Evolutionary conservation across 2,797 vertebrate genomes (phyloP).

Genomic region (Oreochromis mossambicus): DNA sequence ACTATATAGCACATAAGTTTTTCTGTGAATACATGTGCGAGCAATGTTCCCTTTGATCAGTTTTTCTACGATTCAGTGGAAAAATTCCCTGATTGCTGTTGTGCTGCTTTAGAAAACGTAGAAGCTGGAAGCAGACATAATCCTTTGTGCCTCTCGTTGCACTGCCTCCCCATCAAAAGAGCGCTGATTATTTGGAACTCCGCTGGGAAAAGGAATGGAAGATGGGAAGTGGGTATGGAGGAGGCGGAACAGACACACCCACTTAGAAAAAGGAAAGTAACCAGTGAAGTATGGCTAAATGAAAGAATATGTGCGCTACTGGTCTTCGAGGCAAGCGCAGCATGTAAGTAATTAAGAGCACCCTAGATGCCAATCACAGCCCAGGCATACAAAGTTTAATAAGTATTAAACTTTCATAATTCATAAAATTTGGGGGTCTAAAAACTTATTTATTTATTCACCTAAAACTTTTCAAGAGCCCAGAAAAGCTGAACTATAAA

Average conservation of each 20-base stretch:
- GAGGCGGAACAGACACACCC: slow-evolving; percentile 16
- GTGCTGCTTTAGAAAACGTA: slow-evolving; percentile 39
- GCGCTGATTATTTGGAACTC: slow-evolving; percentile 64
- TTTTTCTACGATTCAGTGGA: slow-evolving; percentile 46
- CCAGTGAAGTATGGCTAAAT: background rate
- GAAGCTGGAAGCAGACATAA: slow-evolving; percentile 54
- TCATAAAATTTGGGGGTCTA: background rate
- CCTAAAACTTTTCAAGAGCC: background rate
- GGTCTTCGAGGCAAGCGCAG: background rate
- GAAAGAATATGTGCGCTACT: background rate
- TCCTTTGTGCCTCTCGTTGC: slow-evolving; percentile 53
- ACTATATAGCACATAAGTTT: background rate
- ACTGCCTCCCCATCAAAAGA: slow-evolving; percentile 65
- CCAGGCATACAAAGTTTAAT: background rate
- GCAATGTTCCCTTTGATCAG: background rate
- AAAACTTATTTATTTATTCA: background rate
- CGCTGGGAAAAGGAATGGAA: slow-evolving; percentile 41
- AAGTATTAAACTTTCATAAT: background rate
- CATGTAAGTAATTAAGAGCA: background rate
- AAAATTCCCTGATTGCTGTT: slow-evolving; percentile 58
- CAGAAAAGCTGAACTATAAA: background rate
- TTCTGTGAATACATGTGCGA: slow-evolving; percentile 15
- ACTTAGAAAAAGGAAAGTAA: slow-evolving; percentile 1
- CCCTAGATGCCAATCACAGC: background rate
- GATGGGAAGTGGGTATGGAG: slow-evolving; percentile 50